phyloP scores from a whole-genome alignment of 2,113 vertebrate species.

The Paedocypris sp. region DNA sequence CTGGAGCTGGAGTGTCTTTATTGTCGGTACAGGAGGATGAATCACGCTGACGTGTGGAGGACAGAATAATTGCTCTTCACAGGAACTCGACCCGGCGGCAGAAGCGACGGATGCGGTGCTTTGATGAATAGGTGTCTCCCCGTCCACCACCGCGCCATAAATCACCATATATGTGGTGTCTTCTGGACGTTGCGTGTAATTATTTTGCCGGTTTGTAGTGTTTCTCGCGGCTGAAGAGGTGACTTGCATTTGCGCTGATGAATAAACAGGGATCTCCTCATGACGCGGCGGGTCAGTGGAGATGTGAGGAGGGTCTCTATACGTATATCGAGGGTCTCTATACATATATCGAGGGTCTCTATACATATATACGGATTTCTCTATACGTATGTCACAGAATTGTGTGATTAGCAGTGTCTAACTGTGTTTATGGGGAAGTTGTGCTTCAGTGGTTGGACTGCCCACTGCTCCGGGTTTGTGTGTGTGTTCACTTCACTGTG shows the following conservation, averaged over 20 bases:
- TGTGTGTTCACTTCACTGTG: too few species aligned
- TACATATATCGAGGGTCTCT: too few species aligned
- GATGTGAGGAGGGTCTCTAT: not conserved
- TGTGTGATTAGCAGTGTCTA: too few species aligned
- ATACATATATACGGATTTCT: too few species aligned
- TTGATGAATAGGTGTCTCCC: constrained; percentile 57
- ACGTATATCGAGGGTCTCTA: too few species aligned
- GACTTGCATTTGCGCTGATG: constrained; percentile 30
- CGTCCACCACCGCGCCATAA: constrained; percentile 43
- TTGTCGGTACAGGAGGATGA: constrained; percentile 41
- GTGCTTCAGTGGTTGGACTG: too few species aligned
- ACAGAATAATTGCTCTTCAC: constrained; percentile 38
- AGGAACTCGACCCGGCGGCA: constrained; percentile 34
- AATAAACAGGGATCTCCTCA: constrained; percentile 30
- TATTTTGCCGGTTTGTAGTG: constrained; percentile 36
- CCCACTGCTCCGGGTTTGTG: too few species aligned
- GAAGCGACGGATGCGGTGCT: constrained; percentile 38
- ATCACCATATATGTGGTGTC: constrained; percentile 48
- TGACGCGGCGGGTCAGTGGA: constrained; percentile 13
- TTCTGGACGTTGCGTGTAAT: constrained; percentile 44
- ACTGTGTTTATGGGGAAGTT: too few species aligned
- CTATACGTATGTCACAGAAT: too few species aligned
- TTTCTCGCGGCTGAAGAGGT: constrained; percentile 25
- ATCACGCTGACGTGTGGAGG: constrained; percentile 44
- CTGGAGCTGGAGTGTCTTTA: too few species aligned